Conservation (phyloP, 2,113 vertebrate species). For the Cheirogaleus medius region DNA sequence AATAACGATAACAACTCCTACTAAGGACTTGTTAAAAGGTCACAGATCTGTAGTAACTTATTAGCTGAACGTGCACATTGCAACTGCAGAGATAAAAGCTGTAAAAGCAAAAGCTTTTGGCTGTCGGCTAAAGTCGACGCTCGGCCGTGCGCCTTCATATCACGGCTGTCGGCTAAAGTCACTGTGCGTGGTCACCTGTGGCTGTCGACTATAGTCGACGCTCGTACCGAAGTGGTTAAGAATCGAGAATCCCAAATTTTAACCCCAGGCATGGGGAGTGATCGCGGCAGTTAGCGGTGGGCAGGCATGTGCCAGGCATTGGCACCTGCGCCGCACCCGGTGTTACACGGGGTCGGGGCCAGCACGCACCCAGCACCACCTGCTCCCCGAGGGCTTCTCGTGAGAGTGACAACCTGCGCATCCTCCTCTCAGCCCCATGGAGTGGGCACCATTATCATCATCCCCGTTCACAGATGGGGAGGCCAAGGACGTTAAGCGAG, state of each 20-base stretch:
- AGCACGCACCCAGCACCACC: rapidly evolving
- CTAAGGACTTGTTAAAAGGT: too few species aligned
- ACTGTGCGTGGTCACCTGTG: too few species aligned
- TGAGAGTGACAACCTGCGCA: rapidly evolving
- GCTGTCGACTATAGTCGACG: too few species aligned
- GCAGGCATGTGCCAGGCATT: rapidly evolving
- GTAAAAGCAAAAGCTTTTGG: too few species aligned
- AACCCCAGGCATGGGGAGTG: neutral
- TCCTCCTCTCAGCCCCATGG: rapidly evolving
- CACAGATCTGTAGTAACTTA: too few species aligned
- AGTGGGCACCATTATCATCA: rapidly evolving
- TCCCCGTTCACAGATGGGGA: neutral
- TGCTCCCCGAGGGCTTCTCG: neutral
- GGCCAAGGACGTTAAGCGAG: rapidly evolving
- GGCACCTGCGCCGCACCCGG: rapidly evolving
- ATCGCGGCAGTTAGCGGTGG: rapidly evolving
- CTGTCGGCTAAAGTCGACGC: too few species aligned
- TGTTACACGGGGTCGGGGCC: neutral
- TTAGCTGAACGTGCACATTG: too few species aligned
- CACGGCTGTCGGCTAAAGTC: too few species aligned
- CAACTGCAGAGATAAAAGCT: too few species aligned
- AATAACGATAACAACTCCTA: too few species aligned
- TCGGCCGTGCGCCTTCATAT: too few species aligned
- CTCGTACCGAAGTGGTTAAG: too few species aligned
- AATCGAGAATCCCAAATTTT: neutral